Base-by-base conservation (phyloP, 2,113 vertebrate species). In the Globicephala melas region DNA sequence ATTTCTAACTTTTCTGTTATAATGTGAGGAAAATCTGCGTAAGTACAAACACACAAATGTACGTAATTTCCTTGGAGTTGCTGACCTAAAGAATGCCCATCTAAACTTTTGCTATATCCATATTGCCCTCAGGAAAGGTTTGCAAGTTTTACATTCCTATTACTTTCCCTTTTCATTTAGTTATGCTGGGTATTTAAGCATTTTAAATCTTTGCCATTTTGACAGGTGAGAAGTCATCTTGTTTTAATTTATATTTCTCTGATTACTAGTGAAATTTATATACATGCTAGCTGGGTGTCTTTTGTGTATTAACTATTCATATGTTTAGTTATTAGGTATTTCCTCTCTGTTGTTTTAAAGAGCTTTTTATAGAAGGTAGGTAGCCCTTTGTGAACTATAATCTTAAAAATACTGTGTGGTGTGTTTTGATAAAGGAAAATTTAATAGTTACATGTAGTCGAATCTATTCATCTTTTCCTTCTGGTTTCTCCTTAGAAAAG, bases 1-100 rank as follows among this genome's bases (percentile, higher is more conserved):
- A 91, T 77, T 96, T 89, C 21, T 80, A 74, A 58, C 26, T 68
- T 93, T 86, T 77, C 67, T 71, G 67, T 95, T 81, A 89, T 6
- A 96, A 18, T 68, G 41, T 82, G 55, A 94, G 58, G 20, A 67
- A 93, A 96, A 89, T 81, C 62, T 31, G 41, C 26, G 21, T 74
- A 36, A 73, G 62, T n/a, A 62, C n/a, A 62, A 71, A 55, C 28
- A 58, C 15, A 60, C 10, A 65, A 23, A 23, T 33, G 67, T 36
- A 74, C 5, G 25, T 8, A 41, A 74, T 79, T 83, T 87, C 20
- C n/a, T 94, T 63, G 31, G 67, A 96, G 33, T 86, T 89, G 33
- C 31, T 94, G 77, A 33, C 38, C 14, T 86, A 25, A 60, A 25
- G 23, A 26, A 15, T 70, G 36, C 20, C 55, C 47, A 65, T 94